Base-by-base conservation (phyloP, 2,888 invertebrate species). In the Chelonus formosanus region DNA sequence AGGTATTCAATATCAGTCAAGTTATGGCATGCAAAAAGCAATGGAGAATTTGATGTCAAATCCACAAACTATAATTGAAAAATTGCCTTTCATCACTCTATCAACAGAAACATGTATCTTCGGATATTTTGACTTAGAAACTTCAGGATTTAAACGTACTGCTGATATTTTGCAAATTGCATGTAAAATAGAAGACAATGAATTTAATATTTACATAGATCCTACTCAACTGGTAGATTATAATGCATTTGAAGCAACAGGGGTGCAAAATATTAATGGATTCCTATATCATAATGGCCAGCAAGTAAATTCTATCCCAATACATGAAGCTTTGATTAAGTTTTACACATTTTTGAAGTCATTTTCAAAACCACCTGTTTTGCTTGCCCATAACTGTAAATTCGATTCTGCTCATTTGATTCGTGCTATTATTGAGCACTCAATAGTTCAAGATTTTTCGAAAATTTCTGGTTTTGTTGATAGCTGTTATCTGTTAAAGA, bases 51-150 rank as follows among this genome's bases (percentile, higher is more conserved):
- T n/a, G n/a, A n/a, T n/a, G n/a, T n/a, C n/a, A n/a, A n/a, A n/a
- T n/a, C n/a, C n/a, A n/a, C n/a, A n/a, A n/a, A n/a, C n/a, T n/a
- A n/a, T n/a, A n/a, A n/a, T n/a, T n/a, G n/a, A n/a, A n/a, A n/a
- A n/a, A n/a, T n/a, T n/a, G n/a, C n/a, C n/a, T n/a, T n/a, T n/a
- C n/a, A n/a, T n/a, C n/a, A n/a, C n/a, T n/a, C n/a, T n/a, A n/a
- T n/a, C n/a, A n/a, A n/a, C n/a, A n/a, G n/a, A n/a, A n/a, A n/a
- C n/a, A n/a, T n/a, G n/a, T n/a, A n/a, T n/a, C n/a, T n/a, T n/a
- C n/a, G n/a, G n/a, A n/a, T 67, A 67, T 32, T 68, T 68, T 62
- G 65, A 68, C 45, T 10, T 70, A 6, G 66, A 70, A 56, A 65
- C 68, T 31, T 65, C 65, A 44, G 63, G 62, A 35, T 60, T 70